Evolutionary conservation across 2,888 invertebrate genomes (phyloP), one percentile per base, ranked within the genome.

Genomic region (Agriopis leucophaearia): DNA sequence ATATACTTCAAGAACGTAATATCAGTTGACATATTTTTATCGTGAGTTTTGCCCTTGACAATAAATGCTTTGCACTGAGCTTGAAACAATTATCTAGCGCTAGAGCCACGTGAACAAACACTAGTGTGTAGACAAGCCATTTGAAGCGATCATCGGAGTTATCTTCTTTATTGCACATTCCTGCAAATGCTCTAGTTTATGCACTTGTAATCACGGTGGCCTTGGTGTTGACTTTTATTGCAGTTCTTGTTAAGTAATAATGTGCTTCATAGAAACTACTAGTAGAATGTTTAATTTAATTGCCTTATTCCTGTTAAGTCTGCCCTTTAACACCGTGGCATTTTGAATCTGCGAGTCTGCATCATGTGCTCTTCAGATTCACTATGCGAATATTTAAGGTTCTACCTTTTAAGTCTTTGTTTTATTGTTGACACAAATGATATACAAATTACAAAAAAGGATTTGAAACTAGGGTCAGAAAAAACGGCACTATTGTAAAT

Each of bases 71-170:
- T 12, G 15, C 54, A 12, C 15, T 42, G 59, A 59, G 59, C 59
- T 50, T 59, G 50, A 50, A 40, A 59, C 59, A 27, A 38, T 48
- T 59, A n/a, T 59, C 59, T 36, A 27, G 42, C 51, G 27, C 40
- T 40, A 55, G 13, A 44, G 27, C 3, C 55, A 55, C 27, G 55
- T 42, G 55, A 42, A 42, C 27, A 42, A 42, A 55, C 42, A 55
- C 42, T 40, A 40, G 7, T 13, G 15, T 42, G 55, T 18, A 42
- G 18, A n/a, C 52, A 16, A 54, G 54, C 54, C 40, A 55, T 42
- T 44, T 55, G 27, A 42, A 55, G 42, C 55, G 13, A 50, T 51
- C 51, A 42, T 51, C 27, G 16, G 13, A 60, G 60, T 51, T 50
- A 60, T 60, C 60, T 60, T 0, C 3, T 15, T 60, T 60, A 50